Base-by-base conservation (phyloP, 2,113 vertebrate genomes). In the Paedocypris sp. region DNA sequence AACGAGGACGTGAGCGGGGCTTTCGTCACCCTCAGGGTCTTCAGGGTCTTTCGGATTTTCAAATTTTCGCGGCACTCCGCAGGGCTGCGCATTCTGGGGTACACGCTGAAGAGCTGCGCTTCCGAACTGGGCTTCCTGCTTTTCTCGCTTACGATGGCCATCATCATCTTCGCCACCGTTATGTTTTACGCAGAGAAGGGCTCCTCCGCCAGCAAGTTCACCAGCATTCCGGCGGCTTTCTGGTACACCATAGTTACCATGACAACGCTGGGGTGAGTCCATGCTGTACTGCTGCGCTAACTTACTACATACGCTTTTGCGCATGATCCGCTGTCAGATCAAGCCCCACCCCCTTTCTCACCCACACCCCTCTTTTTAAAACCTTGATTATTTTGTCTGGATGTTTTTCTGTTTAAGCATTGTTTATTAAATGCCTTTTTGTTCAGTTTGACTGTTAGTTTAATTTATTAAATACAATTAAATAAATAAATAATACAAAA, bases 201-300 rank as follows among this genome's bases (percentile, higher is more conserved):
- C 4, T 97, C 91, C 38, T 78, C 85, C 2, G 85, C 84, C 71
- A 94, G 82, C 90, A 94, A 93, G 83, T 98, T 98, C 87, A 98
- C 92, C 80, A 93, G 90, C 81, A 97, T 98, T 73, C 95, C 95
- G 1, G 93, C 94, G 0, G 89, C 94, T 68, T 98, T 98, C 86
- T 98, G 95, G 95, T 98, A 98, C 82, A 98, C 95, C 82, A 97
- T 98, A 8, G 95, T 98, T 82, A 98, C 95, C 85, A 98, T 98
- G 95, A 98, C 95, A 26, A 98, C 94, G 1, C 81, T 98, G 47
- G 95, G 95, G 95, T 98, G 86, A 83, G 94, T 91, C 64, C 64
- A 16, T 39, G 42, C 6, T 58, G 53, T 36, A 56, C 5, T 20
- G 51, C 5, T 54, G 36, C 39, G 38, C 53, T 43, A 58, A 43